Conservation (phyloP, 1,140 invertebrate species). For the Drosophila virilis region DNA sequence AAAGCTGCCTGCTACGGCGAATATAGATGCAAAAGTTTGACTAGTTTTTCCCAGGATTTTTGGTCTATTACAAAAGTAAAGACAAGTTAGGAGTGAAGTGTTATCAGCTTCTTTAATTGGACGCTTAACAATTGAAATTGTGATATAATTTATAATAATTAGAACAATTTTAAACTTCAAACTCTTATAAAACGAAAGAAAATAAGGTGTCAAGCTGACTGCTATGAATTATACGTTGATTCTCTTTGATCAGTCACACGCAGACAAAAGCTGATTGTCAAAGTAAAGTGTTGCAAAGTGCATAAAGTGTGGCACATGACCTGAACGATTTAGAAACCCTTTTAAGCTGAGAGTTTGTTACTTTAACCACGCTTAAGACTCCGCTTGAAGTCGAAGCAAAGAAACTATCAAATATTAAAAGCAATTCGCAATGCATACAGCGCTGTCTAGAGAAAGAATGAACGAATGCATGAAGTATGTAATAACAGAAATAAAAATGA, state of each 20-base stretch:
- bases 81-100: no score
- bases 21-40: not conserved
- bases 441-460: not conserved
- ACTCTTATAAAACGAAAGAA: no score
- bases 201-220: no score
- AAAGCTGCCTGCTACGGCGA: not conserved
- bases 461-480: conserved; percentile 14
- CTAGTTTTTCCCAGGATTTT: not conserved
- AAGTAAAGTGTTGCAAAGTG: not conserved
- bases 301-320: not conserved
- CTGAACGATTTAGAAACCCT: not conserved
- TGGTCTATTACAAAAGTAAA: not conserved
- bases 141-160: no score
- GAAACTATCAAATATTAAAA: conserved; percentile 9
- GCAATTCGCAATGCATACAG: conserved; percentile 21
- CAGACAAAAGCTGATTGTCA: not conserved
- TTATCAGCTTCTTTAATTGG: no score
- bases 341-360: not conserved
- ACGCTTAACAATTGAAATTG: not conserved
- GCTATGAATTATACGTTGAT: not conserved
- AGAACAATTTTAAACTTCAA: no score
- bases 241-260: no score
- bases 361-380: not conserved
- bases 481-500: conserved; percentile 21
- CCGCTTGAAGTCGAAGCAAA: not conserved